Conservation (phyloP, 2,797 vertebrate genomes). For the Neosilurus mollespiculum region DNA sequence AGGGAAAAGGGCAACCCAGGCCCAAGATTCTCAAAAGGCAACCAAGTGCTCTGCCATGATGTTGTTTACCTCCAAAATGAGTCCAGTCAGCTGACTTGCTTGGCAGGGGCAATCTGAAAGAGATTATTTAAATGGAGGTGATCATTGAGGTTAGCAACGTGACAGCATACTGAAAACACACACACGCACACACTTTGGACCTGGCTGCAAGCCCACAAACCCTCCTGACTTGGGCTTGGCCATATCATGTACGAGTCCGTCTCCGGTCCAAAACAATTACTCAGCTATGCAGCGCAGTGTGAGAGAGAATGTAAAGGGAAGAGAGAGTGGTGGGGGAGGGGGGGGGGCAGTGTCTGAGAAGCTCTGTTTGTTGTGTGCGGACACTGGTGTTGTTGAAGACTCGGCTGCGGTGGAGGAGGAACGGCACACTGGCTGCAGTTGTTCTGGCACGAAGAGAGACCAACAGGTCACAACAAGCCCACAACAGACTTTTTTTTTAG, state of each 20-base stretch:
- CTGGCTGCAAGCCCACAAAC: constrained; percentile 29
- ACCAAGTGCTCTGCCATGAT: neutral
- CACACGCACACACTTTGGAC: constrained; percentile 11
- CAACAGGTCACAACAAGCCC: constrained; percentile 54
- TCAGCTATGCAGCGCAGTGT: constrained; percentile 18
- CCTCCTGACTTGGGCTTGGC: constrained; percentile 31
- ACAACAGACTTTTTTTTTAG: constrained; percentile 43
- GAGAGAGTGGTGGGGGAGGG: constrained; percentile 16
- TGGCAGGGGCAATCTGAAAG: constrained; percentile 90
- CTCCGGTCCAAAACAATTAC: constrained; percentile 38
- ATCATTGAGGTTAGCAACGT: constrained; percentile 41
- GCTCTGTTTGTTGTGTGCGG: constrained; percentile 51
- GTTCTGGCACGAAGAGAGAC: constrained; percentile 62
- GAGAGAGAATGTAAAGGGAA: constrained; percentile 14
- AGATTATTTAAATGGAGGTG: constrained; percentile 36
- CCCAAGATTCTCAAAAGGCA: neutral
- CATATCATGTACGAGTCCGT: neutral
- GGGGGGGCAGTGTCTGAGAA: constrained; percentile 33
- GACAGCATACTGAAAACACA: constrained; percentile 17
- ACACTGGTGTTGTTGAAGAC: constrained; percentile 59
- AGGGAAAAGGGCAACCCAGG: neutral
- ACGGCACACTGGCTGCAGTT: constrained; percentile 66
- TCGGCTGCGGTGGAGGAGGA: constrained; percentile 39
- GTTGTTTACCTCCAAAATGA: constrained; percentile 95
- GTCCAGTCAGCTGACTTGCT: constrained; percentile 99